These are phyloP conservation scores for Drosophila biarmipes DNA, from an alignment of 1,140 invertebrate species.

Conservation along the genomic window DNA sequence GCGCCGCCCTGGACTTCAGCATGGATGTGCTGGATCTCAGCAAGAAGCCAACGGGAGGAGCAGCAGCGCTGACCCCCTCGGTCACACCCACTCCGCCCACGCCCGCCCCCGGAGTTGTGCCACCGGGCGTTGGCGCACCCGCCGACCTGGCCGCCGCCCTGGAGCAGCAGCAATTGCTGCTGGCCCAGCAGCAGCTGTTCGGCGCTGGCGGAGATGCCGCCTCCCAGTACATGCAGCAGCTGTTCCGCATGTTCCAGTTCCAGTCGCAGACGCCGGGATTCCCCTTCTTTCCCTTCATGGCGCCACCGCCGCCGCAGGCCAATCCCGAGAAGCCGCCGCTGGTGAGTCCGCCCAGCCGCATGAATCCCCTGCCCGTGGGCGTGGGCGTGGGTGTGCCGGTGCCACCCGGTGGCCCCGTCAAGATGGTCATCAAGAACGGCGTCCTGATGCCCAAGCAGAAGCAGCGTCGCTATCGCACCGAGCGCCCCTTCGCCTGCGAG, in stretches of 20 bases:
- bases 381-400: slow-evolving; percentile 36
- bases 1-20: slow-evolving; percentile 89
- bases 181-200: slow-evolving; percentile 61
- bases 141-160: slow-evolving; percentile 42
- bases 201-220: slow-evolving; percentile 85
- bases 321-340: slow-evolving; percentile 84
- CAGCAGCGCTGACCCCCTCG: slow-evolving; percentile 86
- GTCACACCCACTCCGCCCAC: slow-evolving; percentile 30
- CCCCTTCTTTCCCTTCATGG: slow-evolving; percentile 84
- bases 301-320: slow-evolving; percentile 87
- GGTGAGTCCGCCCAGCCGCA: slow-evolving; percentile 6
- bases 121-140: slow-evolving; percentile 50
- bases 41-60: slow-evolving; percentile 87
- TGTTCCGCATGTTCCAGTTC: slow-evolving; percentile 86
- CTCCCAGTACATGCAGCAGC: slow-evolving; percentile 85
- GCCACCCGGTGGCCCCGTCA: slow-evolving; percentile 87
- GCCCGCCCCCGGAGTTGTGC: slow-evolving; percentile 84
- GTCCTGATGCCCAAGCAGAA: slow-evolving; percentile 95
- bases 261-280: slow-evolving; percentile 85
- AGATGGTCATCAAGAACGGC: slow-evolving; percentile 96
- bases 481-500: slow-evolving; percentile 94
- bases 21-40: slow-evolving; percentile 95
- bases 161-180: slow-evolving; percentile 85
- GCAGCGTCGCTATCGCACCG: slow-evolving; percentile 95
- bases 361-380: slow-evolving; percentile 5